Percentiles rank a stretch among this genome's conserved stretches.
phyloP scores from a whole-genome alignment of 1,140 invertebrate species.

The Drosophila orosa region DNA sequence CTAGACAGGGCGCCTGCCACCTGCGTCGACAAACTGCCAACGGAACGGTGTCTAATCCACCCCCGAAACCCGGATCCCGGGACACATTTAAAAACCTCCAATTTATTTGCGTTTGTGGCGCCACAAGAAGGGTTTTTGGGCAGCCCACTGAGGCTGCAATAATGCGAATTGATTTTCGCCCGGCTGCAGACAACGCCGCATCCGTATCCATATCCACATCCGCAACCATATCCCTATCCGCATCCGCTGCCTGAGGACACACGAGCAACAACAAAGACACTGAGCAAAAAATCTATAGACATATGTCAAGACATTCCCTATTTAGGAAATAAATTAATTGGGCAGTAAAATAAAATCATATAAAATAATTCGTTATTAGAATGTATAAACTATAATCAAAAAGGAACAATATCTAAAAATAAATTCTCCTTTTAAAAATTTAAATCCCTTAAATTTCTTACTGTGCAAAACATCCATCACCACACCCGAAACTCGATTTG shows the following conservation, averaged over 20 bases:
- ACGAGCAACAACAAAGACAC: conserved; percentile 11
- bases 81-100: conserved; percentile 57
- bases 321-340: background rate
- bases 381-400: background rate
- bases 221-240: conserved; percentile 19
- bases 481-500: conserved; percentile 26
- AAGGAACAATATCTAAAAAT: background rate
- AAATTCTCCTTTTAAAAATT: no score
- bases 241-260: conserved; percentile 1
- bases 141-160: conserved; percentile 70
- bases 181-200: conserved; percentile 40
- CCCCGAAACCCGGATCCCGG: conserved; percentile 18
- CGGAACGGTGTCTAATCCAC: conserved; percentile 40
- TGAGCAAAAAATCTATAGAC: background rate
- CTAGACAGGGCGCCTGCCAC: conserved; percentile 42
- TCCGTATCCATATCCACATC: conserved; percentile 36
- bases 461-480: conserved; percentile 39
- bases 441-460: background rate
- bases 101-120: conserved; percentile 70
- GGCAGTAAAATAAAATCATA: no score
- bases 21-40: conserved; percentile 7
- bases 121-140: conserved; percentile 54
- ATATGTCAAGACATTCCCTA: background rate
- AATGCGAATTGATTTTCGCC: conserved; percentile 75
- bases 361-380: background rate